phyloP scores from a whole-genome alignment of 2,888 invertebrate genomes.

The Drosophila subsilvestris region DNA sequence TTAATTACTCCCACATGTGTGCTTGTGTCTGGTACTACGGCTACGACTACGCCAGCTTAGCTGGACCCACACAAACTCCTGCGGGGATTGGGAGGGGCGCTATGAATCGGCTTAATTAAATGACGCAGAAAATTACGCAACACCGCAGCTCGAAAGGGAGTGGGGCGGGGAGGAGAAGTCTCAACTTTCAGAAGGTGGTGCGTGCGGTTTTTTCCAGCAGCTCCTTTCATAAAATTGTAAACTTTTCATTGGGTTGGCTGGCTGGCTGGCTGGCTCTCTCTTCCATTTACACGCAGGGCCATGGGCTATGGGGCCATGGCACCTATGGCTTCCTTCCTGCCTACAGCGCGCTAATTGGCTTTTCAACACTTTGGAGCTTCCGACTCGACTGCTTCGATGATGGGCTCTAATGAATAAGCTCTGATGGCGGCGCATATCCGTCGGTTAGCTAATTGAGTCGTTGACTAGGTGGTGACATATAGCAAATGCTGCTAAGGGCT shows the following conservation, averaged over 20 bases:
- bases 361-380: slow-evolving; percentile 76
- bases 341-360: slow-evolving; percentile 69
- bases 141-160: slow-evolving; percentile 34
- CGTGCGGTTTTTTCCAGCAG: slow-evolving; percentile 63
- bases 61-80: background rate
- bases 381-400: slow-evolving; percentile 44
- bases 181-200: slow-evolving; percentile 44
- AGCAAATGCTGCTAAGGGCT: slow-evolving; percentile 3
- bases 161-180: slow-evolving; percentile 18
- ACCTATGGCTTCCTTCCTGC: slow-evolving; percentile 76
- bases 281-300: slow-evolving; percentile 50
- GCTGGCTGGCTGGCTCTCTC: slow-evolving; percentile 2
- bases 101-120: slow-evolving; percentile 83
- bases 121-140: slow-evolving; percentile 83
- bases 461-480: slow-evolving; percentile 74
- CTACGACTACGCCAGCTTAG: slow-evolving; percentile 39
- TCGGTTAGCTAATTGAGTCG: slow-evolving; percentile 75
- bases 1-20: slow-evolving; percentile 55
- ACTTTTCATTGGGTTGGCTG: slow-evolving; percentile 51
- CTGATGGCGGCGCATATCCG: slow-evolving; percentile 74
- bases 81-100: background rate
- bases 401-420: slow-evolving; percentile 64
- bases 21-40: slow-evolving; percentile 2
- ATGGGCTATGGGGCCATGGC: slow-evolving; percentile 21
- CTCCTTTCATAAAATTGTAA: slow-evolving; percentile 52